A percentile compares a stretch with the other conserved stretches of the same genome.
Conservation (phyloP, 2,797 vertebrate genomes). For the Podarcis siculus region DNA sequence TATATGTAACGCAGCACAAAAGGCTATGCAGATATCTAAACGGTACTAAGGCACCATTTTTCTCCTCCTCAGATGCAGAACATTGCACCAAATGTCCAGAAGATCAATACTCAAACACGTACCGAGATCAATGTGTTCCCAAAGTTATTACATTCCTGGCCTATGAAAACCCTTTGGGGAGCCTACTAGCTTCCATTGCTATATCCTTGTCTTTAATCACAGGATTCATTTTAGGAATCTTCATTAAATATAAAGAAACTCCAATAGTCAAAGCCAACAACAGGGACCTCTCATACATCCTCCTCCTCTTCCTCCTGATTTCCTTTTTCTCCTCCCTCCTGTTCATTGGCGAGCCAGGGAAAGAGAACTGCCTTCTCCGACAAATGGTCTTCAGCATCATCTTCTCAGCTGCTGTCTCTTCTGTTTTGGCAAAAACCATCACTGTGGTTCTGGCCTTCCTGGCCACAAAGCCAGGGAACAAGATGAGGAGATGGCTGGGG, state of each 20-base stretch:
- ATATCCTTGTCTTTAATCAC: not conserved
- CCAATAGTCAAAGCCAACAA: not conserved
- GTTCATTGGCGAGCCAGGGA: not conserved
- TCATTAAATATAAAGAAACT: not conserved
- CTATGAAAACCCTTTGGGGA: not conserved
- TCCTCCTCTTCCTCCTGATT: not conserved
- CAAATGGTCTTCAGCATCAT: not conserved
- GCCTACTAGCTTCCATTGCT: not conserved
- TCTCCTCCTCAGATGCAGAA: not conserved
- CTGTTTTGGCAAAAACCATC: not conserved
- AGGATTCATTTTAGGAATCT: not conserved
- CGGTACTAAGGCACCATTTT: accelerated
- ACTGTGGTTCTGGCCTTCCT: not conserved
- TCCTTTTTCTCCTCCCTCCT: not conserved
- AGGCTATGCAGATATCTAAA: too few species aligned
- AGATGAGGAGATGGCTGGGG: too few species aligned
- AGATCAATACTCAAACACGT: not conserved
- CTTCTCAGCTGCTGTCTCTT: not conserved
- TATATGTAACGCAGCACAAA: too few species aligned
- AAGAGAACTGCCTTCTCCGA: not conserved
- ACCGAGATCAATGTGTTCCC: not conserved
- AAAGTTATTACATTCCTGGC: not conserved
- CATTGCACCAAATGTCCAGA: not conserved
- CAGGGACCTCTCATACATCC: not conserved
- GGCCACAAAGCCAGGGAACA: too few species aligned